A percentile compares a stretch with the other conserved stretches of the same genome.
Evolutionary conservation across 2,888 invertebrate species (phyloP).

Genomic region (Dinocampus coccinellae): DNA sequence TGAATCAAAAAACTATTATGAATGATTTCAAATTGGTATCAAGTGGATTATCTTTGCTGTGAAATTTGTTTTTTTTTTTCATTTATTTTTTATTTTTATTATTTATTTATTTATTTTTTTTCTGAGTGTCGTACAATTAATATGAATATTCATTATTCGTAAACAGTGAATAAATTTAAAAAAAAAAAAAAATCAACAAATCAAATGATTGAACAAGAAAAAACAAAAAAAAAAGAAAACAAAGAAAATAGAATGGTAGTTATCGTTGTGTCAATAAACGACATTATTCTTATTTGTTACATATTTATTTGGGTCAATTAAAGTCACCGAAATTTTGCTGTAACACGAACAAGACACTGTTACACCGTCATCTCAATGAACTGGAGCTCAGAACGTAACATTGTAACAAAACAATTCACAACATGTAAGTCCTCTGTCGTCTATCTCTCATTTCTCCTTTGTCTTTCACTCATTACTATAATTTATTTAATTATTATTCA

Average conservation of each 20-base stretch:
- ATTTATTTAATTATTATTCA: too few relatives aligned
- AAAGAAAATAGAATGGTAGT: too few relatives aligned
- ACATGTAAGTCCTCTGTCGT: slow-evolving; percentile 65
- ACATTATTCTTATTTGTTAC: slow-evolving; percentile 64
- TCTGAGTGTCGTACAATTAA: not conserved
- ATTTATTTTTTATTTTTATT: too few relatives aligned
- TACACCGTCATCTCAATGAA: slow-evolving; percentile 69
- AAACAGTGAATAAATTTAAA: too few relatives aligned
- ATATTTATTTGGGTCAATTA: slow-evolving; percentile 68
- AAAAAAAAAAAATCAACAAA: not conserved
- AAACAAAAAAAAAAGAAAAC: not conserved
- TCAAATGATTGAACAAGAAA: not conserved
- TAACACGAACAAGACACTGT: slow-evolving; percentile 69
- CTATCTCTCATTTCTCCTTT: slow-evolving; percentile 57
- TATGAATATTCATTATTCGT: not conserved
- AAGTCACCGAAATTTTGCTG: slow-evolving; percentile 70
- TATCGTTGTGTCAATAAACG: slow-evolving; percentile 2
- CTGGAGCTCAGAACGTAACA: slow-evolving; percentile 69
- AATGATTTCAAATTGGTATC: not conserved
- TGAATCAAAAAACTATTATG: not conserved
- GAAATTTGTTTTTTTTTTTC: too few relatives aligned
- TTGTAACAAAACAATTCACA: slow-evolving; percentile 60
- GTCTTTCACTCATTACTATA: slow-evolving; percentile 20
- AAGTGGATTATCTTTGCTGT: not conserved
- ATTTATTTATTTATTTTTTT: too few relatives aligned